Evolutionary conservation across 1,140 invertebrate genomes (phyloP), one percentile per base, ranked within the genome.

Genomic region (Drosophila dunni): DNA sequence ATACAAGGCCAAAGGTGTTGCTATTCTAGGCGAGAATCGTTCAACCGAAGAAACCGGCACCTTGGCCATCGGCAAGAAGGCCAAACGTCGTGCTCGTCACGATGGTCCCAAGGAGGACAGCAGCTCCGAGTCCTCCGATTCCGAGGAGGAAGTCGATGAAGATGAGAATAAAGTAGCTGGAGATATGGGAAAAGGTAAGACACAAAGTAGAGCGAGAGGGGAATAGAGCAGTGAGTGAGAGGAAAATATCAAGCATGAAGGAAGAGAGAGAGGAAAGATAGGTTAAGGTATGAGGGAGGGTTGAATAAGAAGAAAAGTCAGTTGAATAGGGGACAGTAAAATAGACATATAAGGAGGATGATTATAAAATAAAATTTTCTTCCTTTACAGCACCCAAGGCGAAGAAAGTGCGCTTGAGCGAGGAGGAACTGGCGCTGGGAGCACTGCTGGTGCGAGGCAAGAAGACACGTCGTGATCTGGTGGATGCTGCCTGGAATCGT

Each of bases 401-500:
- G 1, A 96, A 95, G 75, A 95, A 95, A 81, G 92, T 95, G n/a
- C 97, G 96, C 89, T 94, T 99, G 75, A 95, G 96, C 79, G 95
- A 96, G 38, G 95, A 97, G 90, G 97, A 97, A 61, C 93, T 99
- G 45, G 98, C 98, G 0, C 89, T 99, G 4, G 98, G 97, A 2
- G 95, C 97, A 0, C 92, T 98, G 88, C 94, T 99, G 92, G 94
- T 97, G 3, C 95, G 96, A 51, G 98, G 97, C 61, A 96, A 96
- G 91, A 98, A 98, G 93, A 94, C 94, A 7, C 96, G 96, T 78
- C 94, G 97, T 33, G 97, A 99, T 91, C 91, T 99, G 8, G 94
- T 96, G 24, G 98, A 99, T 92, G 95, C 94, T 15, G 97, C 95
- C 1, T 99, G 97, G 97, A 98, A 99, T 93, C 94, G 97, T 76